Evolutionary conservation across 37 sponge, comb jelly and placozoan species (phyloP).

Genomic region (Spongia lamella): DNA sequence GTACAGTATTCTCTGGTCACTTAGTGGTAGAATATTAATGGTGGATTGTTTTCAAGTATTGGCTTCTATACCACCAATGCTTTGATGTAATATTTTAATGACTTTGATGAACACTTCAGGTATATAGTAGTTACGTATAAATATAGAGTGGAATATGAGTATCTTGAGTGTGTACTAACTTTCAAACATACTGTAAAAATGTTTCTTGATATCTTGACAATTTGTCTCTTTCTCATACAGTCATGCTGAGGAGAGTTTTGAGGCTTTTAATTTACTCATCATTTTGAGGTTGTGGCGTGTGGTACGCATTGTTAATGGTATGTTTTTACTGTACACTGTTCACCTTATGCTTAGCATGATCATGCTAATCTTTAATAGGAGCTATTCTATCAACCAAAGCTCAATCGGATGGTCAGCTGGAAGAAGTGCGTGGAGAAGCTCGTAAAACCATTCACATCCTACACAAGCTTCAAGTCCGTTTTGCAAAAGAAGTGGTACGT

Average conservation of each 20-base stretch:
- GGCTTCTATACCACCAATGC: too few species aligned
- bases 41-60: too few species aligned
- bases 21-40: too few species aligned
- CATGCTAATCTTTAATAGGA: slow-evolving; percentile 8
- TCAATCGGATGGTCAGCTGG: slow-evolving; percentile 38
- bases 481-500: too few species aligned
- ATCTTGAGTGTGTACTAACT: background rate
- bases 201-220: background rate
- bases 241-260: slow-evolving; percentile 60
- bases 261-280: slow-evolving; percentile 75
- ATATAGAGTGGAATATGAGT: background rate
- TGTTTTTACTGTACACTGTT: too few species aligned
- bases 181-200: slow-evolving; percentile 2
- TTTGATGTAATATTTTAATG: too few species aligned
- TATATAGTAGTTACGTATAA: background rate
- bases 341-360: too few species aligned
- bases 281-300: slow-evolving; percentile 91
- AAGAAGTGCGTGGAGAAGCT: slow-evolving; percentile 38
- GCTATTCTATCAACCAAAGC: slow-evolving; percentile 65
- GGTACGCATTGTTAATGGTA: slow-evolving; percentile 89
- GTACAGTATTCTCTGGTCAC: too few species aligned
- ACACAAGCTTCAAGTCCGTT: slow-evolving; percentile 44
- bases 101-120: too few species aligned
- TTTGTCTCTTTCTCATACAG: slow-evolving; percentile 40
- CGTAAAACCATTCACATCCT: slow-evolving; percentile 53